Evolutionary conservation across 2,113 vertebrate genomes (phyloP), one percentile per base, ranked within the genome.

Genomic region (Tinamus guttatus): DNA sequence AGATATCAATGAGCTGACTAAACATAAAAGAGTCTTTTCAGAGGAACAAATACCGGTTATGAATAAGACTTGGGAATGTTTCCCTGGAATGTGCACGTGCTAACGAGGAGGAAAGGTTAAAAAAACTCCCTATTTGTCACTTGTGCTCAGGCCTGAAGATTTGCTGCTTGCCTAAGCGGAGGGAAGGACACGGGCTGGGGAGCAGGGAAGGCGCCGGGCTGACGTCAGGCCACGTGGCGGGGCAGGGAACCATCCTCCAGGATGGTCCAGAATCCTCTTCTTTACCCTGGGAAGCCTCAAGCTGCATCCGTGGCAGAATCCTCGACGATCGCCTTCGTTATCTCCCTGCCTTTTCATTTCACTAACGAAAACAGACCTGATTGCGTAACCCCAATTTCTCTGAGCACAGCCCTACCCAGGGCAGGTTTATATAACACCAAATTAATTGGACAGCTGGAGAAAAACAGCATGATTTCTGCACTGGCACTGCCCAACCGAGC

Each of bases 21-120:
- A 16, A 63, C 60, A 75, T 13, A 13, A 84, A 77, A 81, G 91
- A 45, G 40, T 0, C 6, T 85, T 87, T 85, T 38, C 40, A 67
- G 58, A 75, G 77, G 89, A 92, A 80, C 91, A 96, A 90, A 83
- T 47, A 86, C 6, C 28, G 45, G 32, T 58, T 11, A 63, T 79
- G 74, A 93, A 73, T 70, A 88, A 92, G 71, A 71, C n/a, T n/a
- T 19, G 60, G 69, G 86, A 90, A 52, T 49, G 71, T 21, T 92
- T 70, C n/a, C 81, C 86, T 43, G 91, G 84, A 94, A 63, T 15
- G n/a, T 86, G 81, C 86, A 70, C 84, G 89, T 65, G 84, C 65
- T 90, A 82, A 93, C 2, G 73, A 30, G 59, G 76, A 65, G 80
- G 28, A 83, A 30, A 70, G 47, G 79, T 30, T 87, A 58, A 87